Evolutionary conservation across 1,140 invertebrate genomes (phyloP), one percentile per base, ranked within the genome.

Genomic region (Brachionus rubens): DNA sequence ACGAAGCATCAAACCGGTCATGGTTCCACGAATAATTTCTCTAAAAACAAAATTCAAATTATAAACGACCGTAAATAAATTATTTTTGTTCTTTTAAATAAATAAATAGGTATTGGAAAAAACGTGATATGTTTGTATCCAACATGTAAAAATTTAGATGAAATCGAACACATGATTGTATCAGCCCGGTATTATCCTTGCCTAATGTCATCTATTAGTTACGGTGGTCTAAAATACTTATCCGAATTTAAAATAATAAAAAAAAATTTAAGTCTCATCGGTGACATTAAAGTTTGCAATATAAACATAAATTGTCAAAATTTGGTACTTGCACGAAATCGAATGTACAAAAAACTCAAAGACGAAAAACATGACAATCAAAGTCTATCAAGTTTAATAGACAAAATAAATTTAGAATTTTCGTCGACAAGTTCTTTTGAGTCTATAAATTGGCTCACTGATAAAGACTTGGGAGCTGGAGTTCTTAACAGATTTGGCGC

Each of bases 151-250:
- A 21, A 72, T 48, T 10, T 9, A 14, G 28, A 12, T 24, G 46
- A 72, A 19, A 48, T 72, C 3, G 43, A 48, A 33, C 68, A 72
- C n/a, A 72, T 72, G 68, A 72, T 72, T 54, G n/a, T 48, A 10
- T 72, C 68, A 54, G 43, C 68, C 30, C 43, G 36, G 36, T 72
- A 72, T 72, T 72, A 72, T 72, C 68, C 68, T 4, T 72, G 30
- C n/a, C 36, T 72, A 26, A 33, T 72, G 16, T 48, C 68, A 0
- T 72, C 68, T 40, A 41, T 52, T 41, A 26, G n/a, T 33, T 72
- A 47, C 19, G 68, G 68, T 54, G 68, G 68, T 21, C 28, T 72
- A 36, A 19, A 48, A 54, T 54, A 72, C 30, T 21, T 72, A 24
- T 26, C 24, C 19, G 46, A 72, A 41, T 72, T 28, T 36, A 72